phyloP scores from a whole-genome alignment of 2,888 invertebrate genomes.

The Lysandra coridon region DNA sequence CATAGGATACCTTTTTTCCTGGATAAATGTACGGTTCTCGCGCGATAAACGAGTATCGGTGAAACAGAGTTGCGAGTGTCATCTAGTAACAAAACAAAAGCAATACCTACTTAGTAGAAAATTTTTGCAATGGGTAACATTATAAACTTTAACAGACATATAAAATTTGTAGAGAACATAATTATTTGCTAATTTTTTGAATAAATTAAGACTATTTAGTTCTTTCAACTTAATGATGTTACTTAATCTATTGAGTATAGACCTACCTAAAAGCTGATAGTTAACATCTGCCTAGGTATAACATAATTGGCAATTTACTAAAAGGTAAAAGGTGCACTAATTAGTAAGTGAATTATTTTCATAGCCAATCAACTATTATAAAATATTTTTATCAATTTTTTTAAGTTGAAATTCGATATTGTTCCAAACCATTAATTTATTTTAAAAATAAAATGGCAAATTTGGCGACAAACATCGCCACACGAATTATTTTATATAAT shows the following conservation, averaged over 20 bases:
- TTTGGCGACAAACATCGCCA: too few species aligned
- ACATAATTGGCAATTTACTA: not conserved
- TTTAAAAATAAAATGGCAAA: not conserved
- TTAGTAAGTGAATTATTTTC: not conserved
- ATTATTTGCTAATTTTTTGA: not conserved
- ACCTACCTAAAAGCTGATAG: not conserved
- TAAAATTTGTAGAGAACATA: too few species aligned
- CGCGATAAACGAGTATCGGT: too few species aligned
- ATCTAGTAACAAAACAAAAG: not conserved
- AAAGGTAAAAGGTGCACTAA: constrained; percentile 8
- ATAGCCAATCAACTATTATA: not conserved
- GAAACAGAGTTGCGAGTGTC: too few species aligned
- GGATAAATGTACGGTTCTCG: too few species aligned
- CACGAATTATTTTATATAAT: too few species aligned
- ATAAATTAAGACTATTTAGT: not conserved
- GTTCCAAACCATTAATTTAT: not conserved
- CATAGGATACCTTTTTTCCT: too few species aligned
- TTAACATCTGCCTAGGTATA: not conserved
- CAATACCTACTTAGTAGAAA: not conserved
- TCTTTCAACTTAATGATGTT: not conserved
- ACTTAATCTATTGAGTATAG: not conserved
- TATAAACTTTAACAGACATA: not conserved
- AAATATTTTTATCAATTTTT: not conserved
- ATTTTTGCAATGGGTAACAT: not conserved
- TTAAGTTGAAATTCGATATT: not conserved